phyloP scores from a whole-genome alignment of 2,888 invertebrate genomes.

The Antheraea assamensis region DNA sequence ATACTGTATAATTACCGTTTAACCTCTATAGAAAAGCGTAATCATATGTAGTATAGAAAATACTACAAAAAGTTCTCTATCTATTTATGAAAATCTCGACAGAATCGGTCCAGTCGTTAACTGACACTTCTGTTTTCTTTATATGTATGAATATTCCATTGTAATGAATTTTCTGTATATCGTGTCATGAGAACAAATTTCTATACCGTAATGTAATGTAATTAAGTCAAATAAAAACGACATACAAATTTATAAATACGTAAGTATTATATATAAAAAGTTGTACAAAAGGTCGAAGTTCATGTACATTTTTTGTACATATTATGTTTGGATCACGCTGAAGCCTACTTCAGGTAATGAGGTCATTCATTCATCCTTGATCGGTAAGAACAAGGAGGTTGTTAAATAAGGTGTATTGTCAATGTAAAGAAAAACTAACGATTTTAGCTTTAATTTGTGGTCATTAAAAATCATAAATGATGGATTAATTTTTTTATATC shows the following conservation, averaged over 20 bases:
- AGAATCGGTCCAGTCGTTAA: no score
- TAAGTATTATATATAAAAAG: neutral
- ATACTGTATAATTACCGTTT: no score
- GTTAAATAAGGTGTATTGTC: neutral
- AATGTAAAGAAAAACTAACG: neutral
- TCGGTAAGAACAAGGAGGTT: neutral
- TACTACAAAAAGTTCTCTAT: no score
- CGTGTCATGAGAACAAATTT: neutral
- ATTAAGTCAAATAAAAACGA: neutral
- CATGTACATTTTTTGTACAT: neutral
- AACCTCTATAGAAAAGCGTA: no score
- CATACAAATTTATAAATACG: neutral
- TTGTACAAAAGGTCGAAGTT: neutral
- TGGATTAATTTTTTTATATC: no score
- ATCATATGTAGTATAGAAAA: no score
- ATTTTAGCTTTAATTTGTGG: neutral
- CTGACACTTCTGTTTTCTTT: no score
- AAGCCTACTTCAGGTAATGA: neutral
- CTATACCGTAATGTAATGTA: neutral
- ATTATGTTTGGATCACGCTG: neutral
- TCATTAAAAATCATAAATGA: neutral
- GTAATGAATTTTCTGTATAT: neutral
- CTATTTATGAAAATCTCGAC: no score
- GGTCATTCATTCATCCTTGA: slow-evolving; percentile 1
- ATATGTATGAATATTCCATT: no score